Conservation (phyloP, 2,113 vertebrate species). For the Cnemophilus loriae region DNA sequence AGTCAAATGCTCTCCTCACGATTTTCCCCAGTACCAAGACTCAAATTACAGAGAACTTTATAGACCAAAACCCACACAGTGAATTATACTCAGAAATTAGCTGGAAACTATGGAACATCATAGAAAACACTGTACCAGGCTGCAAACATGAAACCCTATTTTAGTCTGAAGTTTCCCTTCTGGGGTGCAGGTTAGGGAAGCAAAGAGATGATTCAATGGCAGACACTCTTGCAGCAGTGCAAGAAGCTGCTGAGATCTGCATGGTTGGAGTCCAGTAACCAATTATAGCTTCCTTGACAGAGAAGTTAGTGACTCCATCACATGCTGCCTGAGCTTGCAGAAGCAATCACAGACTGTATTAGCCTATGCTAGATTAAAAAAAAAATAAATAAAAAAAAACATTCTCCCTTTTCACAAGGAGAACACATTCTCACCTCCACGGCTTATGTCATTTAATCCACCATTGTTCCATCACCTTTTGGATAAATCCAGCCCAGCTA, state of each 20-base stretch:
- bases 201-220: background rate
- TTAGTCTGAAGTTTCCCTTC: background rate
- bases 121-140: background rate
- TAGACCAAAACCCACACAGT: background rate
- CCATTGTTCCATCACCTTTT: background rate
- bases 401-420: background rate
- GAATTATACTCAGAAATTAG: background rate
- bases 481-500: background rate
- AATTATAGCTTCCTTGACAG: background rate
- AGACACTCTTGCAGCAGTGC: background rate
- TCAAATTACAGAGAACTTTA: background rate
- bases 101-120: background rate
- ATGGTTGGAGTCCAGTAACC: background rate
- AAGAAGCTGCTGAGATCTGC: background rate
- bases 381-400: background rate
- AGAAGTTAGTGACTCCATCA: background rate
- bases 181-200: background rate
- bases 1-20: background rate
- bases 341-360: background rate
- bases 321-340: background rate
- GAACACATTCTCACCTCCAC: background rate
- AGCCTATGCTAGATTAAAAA: background rate
- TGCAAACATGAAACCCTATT: background rate
- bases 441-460: background rate
- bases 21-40: background rate